phyloP scores from a whole-genome alignment of 2,888 invertebrate species.

The Drosophila phalerata region DNA sequence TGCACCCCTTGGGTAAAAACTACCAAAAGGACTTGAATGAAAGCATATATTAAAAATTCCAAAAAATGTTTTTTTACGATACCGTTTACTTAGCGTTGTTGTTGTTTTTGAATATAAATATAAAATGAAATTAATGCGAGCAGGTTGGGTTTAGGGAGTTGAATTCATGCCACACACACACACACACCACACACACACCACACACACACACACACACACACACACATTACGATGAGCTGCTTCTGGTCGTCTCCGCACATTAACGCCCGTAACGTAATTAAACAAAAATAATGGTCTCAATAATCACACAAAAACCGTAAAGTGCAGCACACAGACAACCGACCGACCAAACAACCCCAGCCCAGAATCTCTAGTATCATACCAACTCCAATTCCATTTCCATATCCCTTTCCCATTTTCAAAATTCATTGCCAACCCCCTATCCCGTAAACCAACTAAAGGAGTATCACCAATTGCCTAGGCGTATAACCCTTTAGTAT shows the following conservation, averaged over 20 bases:
- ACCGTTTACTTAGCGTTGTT: conserved; percentile 23
- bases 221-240: conserved; percentile 16
- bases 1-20: conserved; percentile 29
- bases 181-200: conserved; percentile 8
- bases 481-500: conserved; percentile 59
- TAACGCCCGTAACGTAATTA: conserved; percentile 81
- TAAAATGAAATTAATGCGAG: conserved; percentile 61
- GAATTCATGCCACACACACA: conserved; percentile 27
- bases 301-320: conserved; percentile 74
- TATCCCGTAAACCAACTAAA: conserved; percentile 33
- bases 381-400: conserved; percentile 12
- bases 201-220: conserved; percentile 5
- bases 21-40: conserved; percentile 23
- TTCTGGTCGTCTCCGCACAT: conserved; percentile 64
- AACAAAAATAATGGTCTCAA: conserved; percentile 82
- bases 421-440: conserved; percentile 22
- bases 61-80: conserved; percentile 41
- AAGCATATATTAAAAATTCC: conserved; percentile 53
- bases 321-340: conserved; percentile 43
- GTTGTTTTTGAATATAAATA: conserved; percentile 56
- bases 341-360: conserved; percentile 13
- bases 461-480: conserved; percentile 29
- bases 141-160: conserved; percentile 48
- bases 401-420: conserved; percentile 14
- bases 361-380: conserved; percentile 8